Evolutionary conservation across 2,888 invertebrate species (phyloP).

Genomic region (Scaptomyza cyrtandrae): DNA sequence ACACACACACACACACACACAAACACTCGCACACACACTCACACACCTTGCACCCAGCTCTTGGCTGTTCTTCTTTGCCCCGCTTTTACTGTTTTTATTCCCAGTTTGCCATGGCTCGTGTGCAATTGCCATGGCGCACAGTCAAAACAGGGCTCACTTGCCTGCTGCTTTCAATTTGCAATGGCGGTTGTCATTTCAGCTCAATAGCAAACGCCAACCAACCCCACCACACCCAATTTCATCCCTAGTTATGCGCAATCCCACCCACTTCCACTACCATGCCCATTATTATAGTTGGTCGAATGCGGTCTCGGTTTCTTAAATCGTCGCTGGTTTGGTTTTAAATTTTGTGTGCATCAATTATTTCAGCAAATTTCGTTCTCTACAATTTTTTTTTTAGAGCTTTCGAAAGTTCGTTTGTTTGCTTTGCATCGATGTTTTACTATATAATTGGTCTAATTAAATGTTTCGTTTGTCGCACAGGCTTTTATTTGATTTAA

Average conservation of each 20-base stretch:
- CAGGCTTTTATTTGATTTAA: constrained; percentile 38
- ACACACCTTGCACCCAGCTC: not conserved
- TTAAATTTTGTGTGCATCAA: constrained; percentile 42
- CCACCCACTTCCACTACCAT: not conserved
- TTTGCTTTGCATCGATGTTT: constrained; percentile 36
- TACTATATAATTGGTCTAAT: constrained; percentile 60
- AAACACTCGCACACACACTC: not conserved
- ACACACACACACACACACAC: constrained; percentile 5
- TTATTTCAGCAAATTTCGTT: constrained; percentile 13
- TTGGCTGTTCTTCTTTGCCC: not conserved
- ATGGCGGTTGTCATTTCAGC: constrained; percentile 78
- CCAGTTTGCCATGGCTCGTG: constrained; percentile 52
- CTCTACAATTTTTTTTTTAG: constrained; percentile 1
- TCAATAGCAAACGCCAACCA: constrained; percentile 59
- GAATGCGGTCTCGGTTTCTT: constrained; percentile 30
- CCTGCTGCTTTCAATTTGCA: constrained; percentile 78
- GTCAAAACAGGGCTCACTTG: constrained; percentile 79
- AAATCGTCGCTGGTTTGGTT: constrained; percentile 40
- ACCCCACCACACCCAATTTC: not conserved
- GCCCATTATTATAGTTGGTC: constrained; percentile 22
- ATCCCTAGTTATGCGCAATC: constrained; percentile 12
- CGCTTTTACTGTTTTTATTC: constrained; percentile 57
- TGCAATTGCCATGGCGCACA: constrained; percentile 76
- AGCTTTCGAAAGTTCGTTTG: not conserved
- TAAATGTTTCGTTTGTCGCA: constrained; percentile 54